Conservation (phyloP, 2,888 invertebrate species). For the Amphimallon solstitiale region DNA sequence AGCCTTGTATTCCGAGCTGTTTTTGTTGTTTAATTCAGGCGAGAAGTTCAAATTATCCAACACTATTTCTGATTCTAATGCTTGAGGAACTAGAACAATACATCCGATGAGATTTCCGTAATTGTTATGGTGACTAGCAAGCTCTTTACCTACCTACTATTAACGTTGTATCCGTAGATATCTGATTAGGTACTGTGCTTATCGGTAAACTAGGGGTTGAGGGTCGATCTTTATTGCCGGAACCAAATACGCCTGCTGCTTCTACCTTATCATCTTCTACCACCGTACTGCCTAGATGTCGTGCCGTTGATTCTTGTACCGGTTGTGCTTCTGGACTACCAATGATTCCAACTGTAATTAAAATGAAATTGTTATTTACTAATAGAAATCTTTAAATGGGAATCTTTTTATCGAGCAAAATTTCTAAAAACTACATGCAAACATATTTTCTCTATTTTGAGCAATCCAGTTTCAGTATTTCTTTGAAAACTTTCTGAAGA, state of each 20-base stretch:
- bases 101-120: neutral
- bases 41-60: constrained; percentile 75
- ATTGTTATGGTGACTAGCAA: neutral
- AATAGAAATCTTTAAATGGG: neutral
- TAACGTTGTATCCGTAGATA: constrained; percentile 66
- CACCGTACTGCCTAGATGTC: constrained; percentile 67
- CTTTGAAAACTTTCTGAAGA: too few species aligned
- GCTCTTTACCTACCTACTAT: constrained; percentile 65
- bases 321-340: constrained; percentile 73
- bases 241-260: constrained; percentile 63
- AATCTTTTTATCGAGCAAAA: neutral
- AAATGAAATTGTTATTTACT: constrained; percentile 9
- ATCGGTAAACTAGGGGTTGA: constrained; percentile 58
- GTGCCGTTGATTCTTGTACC: constrained; percentile 68
- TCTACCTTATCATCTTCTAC: constrained; percentile 61
- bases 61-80: constrained; percentile 74
- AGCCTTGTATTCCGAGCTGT: constrained; percentile 71
- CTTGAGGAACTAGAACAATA: constrained; percentile 70
- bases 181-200: constrained; percentile 54
- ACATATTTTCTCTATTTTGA: too few species aligned
- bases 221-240: constrained; percentile 46
- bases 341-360: constrained; percentile 74
- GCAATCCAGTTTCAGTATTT: too few species aligned
- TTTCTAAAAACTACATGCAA: too few species aligned
- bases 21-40: constrained; percentile 68